Evolutionary conservation across 2,888 invertebrate genomes (phyloP).

Genomic region (Dendrolimus pini): DNA sequence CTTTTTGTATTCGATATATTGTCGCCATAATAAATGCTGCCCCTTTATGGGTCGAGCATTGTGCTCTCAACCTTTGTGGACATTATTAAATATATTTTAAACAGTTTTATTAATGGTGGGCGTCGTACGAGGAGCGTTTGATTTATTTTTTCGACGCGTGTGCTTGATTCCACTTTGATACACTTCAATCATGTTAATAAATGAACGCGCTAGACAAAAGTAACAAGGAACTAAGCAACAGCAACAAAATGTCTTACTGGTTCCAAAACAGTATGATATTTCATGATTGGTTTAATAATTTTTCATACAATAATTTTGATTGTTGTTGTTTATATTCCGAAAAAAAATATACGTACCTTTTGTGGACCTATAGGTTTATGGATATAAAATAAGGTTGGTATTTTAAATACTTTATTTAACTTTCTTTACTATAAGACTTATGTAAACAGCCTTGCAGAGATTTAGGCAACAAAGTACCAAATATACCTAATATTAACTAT

Average conservation of each 20-base stretch:
- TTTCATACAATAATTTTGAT: no score
- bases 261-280: no score
- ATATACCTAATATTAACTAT: no score
- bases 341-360: no score
- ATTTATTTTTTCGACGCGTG: constrained; percentile 77
- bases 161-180: constrained; percentile 52
- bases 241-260: neutral
- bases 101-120: constrained; percentile 76
- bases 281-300: no score
- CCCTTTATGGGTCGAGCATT: constrained; percentile 70
- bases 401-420: no score
- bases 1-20: constrained; percentile 76
- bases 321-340: no score
- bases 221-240: neutral
- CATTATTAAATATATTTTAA: constrained; percentile 76
- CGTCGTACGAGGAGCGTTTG: constrained; percentile 66
- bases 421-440: no score
- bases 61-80: constrained; percentile 69
- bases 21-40: constrained; percentile 75
- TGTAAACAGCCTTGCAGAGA: no score
- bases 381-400: no score
- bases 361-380: no score
- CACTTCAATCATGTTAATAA: constrained; percentile 56
- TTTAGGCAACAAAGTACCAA: no score
- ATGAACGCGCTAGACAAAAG: constrained; percentile 10